Evolutionary conservation across 2,888 invertebrate species (phyloP), one percentile per base, ranked within the genome.

Genomic region (Drosophila multiciliata): DNA sequence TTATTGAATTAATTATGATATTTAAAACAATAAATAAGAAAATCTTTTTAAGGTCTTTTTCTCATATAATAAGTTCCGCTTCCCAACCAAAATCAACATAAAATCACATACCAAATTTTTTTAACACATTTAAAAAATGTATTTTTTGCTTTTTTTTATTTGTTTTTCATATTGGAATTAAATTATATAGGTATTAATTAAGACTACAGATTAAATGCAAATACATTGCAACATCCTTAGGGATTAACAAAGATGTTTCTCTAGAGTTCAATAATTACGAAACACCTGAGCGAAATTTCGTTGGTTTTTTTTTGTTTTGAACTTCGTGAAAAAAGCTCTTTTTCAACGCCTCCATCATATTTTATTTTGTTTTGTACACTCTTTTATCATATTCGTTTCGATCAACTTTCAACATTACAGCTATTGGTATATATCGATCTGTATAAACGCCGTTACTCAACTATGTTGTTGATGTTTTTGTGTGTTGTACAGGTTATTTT

Each of bases 251-350:
- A 76, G 80, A 76, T 55, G 76, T 62, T 65, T 49, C 57, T 80
- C 63, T 75, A 75, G 35, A 71, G 62, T 79, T 73, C 75, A 76
- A 87, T 83, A 75, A 68, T 62, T 84, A 82, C 83, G 87, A 83
- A 84, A 82, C 77, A 78, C 89, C 89, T 87, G 89, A 89, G 90
- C 90, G 83, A 81, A 78, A 79, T 84, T 87, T 87, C 87, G 80
- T 88, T 82, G 65, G 60, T 57, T 63, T 45, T 33, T 71, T 35
- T 35, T 59, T 57, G 23, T 54, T 73, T 55, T 65, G 66, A 76
- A 65, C 59, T 58, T 42, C 58, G 32, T 52, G 50, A 59, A 75
- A 62, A 58, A 64, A 57, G 64, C 36, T 52, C 52, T 33, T 15
- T 36, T 12, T 32, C 17, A 45, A 63, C 59, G 64, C 58, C 75